Percentiles rank a stretch among this genome's conserved stretches.
Evolutionary conservation across 2,888 invertebrate genomes (phyloP).

Genomic region (Imbricaverruca yamaguchii): DNA sequence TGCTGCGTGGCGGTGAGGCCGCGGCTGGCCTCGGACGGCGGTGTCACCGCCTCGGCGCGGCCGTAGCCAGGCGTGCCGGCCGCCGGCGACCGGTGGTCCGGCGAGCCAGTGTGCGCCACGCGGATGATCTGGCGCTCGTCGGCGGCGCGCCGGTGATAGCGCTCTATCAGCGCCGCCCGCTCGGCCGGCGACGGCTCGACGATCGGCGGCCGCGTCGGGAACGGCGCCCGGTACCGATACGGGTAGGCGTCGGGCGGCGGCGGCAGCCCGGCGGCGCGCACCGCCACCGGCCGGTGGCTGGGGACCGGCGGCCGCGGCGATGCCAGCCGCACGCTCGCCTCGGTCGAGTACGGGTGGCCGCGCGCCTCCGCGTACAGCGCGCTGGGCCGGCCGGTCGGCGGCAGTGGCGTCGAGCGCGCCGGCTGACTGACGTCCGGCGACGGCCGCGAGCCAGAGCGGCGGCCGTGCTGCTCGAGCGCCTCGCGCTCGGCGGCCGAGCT

Average conservation of each 20-base stretch:
- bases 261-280: background rate
- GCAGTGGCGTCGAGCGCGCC: background rate
- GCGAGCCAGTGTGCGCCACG: constrained; percentile 31
- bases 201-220: background rate
- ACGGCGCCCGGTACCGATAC: background rate
- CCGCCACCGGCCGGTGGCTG: background rate
- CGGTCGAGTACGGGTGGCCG: background rate
- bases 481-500: background rate
- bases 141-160: no score
- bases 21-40: background rate
- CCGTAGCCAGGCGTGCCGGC: background rate
- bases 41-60: background rate
- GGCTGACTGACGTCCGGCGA: background rate
- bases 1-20: background rate
- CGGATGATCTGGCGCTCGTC: constrained; percentile 33
- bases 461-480: background rate
- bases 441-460: background rate
- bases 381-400: background rate
- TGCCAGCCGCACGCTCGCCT: background rate
- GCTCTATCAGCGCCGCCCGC: background rate
- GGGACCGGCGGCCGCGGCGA: background rate
- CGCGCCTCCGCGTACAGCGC: background rate
- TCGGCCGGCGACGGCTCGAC: background rate
- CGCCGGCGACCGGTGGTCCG: background rate
- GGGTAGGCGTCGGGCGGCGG: background rate